Base-by-base conservation (phyloP, 1,140 invertebrate species). In the Hestina assimilis region DNA sequence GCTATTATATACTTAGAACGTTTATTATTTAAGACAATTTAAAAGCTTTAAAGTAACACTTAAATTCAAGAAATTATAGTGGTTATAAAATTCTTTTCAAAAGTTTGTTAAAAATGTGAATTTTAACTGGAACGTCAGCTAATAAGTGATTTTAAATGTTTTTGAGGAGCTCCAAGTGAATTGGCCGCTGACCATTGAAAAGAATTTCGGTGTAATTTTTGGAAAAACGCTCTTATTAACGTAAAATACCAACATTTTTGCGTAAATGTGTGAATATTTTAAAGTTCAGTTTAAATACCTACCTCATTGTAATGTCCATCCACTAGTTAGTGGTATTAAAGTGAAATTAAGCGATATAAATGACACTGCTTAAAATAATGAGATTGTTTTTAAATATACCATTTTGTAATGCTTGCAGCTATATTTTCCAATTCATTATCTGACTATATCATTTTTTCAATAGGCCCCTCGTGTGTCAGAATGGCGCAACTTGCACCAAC, bases 401-500 rank as follows among this genome's bases (percentile, higher is more conserved):
- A 28, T 28, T 9, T 28, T 28, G 26, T 28, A n/a, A n/a, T n/a
- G n/a, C n/a, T n/a, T n/a, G n/a, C n/a, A n/a, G n/a, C n/a, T n/a
- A n/a, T n/a, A 4, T 1, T 26, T 28, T 28, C 8, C 24, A 28
- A 28, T 28, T 28, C 24, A 8, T 35, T 1, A 35, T n/a, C 33
- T 38, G 3, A 38, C n/a, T 28, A 9, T 28, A 5, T 19, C 6
- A 28, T 26, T 52, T 45, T 55, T 48, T 64, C 33, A 46, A 24
- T 65, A 91, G 92, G 48, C 96, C 96, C 0, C 93, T 93, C 35
- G 93, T 97, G 0, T 98, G 97, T 69, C 95, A 97, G 87, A 98
- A 99, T 82, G 96, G 96, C 0, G 97, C 96, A 1, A 98, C 97
- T 1, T 98, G 97, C 77, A 97, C 95, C 21, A 98, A 98, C 89